A percentile compares a stretch with the other conserved stretches of the same genome.
Conservation (phyloP, 1,140 invertebrate species). For the Mactra quadrangularis region DNA sequence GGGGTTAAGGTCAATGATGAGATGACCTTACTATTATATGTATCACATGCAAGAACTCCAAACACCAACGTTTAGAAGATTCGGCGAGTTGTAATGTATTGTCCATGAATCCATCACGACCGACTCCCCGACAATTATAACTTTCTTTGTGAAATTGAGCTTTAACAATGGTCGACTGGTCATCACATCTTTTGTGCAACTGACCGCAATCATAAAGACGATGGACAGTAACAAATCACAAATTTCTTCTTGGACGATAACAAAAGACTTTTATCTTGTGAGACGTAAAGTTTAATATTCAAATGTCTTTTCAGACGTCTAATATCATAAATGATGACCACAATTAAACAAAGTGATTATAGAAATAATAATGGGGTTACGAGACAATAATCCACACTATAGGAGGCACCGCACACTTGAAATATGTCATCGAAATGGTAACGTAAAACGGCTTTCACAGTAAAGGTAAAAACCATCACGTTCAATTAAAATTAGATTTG, state of each 20-base stretch:
- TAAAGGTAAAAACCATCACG: slow-evolving; percentile 60
- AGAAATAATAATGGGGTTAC: slow-evolving; percentile 57
- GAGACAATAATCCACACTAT: slow-evolving; percentile 59
- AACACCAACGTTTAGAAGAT: slow-evolving; percentile 46
- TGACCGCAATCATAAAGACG: slow-evolving; percentile 57
- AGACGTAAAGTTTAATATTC: slow-evolving; percentile 65
- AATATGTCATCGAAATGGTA: slow-evolving; percentile 47
- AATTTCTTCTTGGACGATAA: slow-evolving; percentile 60
- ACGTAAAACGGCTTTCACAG: slow-evolving; percentile 59
- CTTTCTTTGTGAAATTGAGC: slow-evolving; percentile 63
- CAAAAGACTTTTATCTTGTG: slow-evolving; percentile 64
- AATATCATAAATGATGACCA: slow-evolving; percentile 64
- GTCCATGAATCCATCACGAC: slow-evolving; percentile 22
- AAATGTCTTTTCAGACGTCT: slow-evolving; percentile 52
- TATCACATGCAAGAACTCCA: slow-evolving; percentile 58
- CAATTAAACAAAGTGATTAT: slow-evolving; percentile 64
- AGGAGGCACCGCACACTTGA: slow-evolving; percentile 53
- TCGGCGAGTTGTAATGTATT: slow-evolving; percentile 54
- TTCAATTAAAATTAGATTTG: slow-evolving; percentile 65
- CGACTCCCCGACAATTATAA: slow-evolving; percentile 53
- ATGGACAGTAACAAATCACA: slow-evolving; percentile 60
- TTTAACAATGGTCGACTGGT: slow-evolving; percentile 47
- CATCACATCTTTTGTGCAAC: slow-evolving; percentile 64
- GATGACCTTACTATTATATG: slow-evolving; percentile 60
- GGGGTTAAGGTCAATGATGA: slow-evolving; percentile 53